Evolutionary conservation across 2,113 vertebrate species (phyloP), one percentile per base, ranked within the genome.

Genomic region (Eubucco bourcierii): DNA sequence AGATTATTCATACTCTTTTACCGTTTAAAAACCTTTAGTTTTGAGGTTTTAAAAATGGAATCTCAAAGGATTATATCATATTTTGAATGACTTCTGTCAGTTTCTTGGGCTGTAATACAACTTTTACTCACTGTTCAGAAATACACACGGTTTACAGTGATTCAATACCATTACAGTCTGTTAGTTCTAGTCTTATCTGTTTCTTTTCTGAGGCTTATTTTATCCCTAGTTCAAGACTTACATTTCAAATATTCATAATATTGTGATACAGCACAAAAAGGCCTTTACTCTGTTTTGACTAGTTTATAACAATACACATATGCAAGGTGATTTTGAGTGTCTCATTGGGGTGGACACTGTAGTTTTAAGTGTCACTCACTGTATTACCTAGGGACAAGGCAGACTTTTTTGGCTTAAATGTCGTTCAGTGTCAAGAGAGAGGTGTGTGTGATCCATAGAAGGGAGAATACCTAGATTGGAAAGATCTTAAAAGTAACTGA

Each of bases 111-210:
- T 50, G 17, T 58, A 37, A 34, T 53, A 46, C 44, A 46, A 46
- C 44, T 46, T 46, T 46, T 46, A 46, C 17, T 46, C 44, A 17
- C 8, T 76, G 2, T 75, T 39, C 70, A 74, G 78, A 84, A 74
- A 29, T 18, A 27, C 10, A n/a, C 2, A 5, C 47, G 16, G 25
- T 82, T 85, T 88, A 59, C 4, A 55, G 17, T 37, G 17, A 24
- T 58, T 82, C 53, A 44, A 0, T 79, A 10, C 9, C 72, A 7
- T 2, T 1, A 23, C 18, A 74, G 3, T 59, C 15, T 66, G 1
- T 71, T 74, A 47, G 20, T 82, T 88, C 12, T 64, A 24, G 8
- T 71, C 52, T 50, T 46, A 4, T 28, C 33, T 29, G 3, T 53
- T 78, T 84, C 27, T 78, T 84, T 23, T 78, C 56, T 90, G 24